A percentile compares a stretch with the other conserved stretches of the same genome.
phyloP scores from a whole-genome alignment of 2,888 invertebrate genomes.

The Gryllus longicercus region DNA sequence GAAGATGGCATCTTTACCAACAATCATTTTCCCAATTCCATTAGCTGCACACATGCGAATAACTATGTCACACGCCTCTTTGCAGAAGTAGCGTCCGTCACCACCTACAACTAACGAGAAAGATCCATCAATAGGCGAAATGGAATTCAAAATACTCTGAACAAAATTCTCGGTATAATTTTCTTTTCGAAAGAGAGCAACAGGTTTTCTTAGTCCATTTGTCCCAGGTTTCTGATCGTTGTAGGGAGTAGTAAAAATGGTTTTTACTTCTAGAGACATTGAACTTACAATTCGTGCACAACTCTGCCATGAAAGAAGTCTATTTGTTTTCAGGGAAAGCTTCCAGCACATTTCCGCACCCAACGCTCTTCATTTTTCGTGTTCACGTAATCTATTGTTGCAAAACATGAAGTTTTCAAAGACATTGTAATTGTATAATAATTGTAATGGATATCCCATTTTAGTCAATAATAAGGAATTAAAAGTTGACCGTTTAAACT shows the following conservation, averaged over 20 bases:
- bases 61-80: slow-evolving; percentile 85
- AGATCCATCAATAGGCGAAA: slow-evolving; percentile 66
- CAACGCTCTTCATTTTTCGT: too few relatives aligned
- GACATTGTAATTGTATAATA: too few relatives aligned
- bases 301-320: too few relatives aligned
- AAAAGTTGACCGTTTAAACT: too few relatives aligned
- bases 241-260: slow-evolving; percentile 66
- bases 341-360: too few relatives aligned
- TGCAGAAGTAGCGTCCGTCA: slow-evolving; percentile 90
- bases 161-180: slow-evolving; percentile 98
- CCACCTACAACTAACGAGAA: slow-evolving; percentile 93
- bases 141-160: slow-evolving; percentile 84
- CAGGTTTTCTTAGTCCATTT: slow-evolving; percentile 93
- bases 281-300: neutral
- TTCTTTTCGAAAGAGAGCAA: slow-evolving; percentile 80
- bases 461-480: too few relatives aligned
- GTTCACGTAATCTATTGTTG: too few relatives aligned
- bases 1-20: slow-evolving; percentile 91
- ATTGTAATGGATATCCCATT: too few relatives aligned
- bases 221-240: slow-evolving; percentile 98
- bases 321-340: too few relatives aligned
- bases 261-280: slow-evolving; percentile 38
- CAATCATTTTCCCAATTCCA: slow-evolving; percentile 73
- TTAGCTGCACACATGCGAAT: slow-evolving; percentile 93
- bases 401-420: too few relatives aligned